Evolutionary conservation across 2,888 invertebrate genomes (phyloP), one percentile per base, ranked within the genome.

Genomic region (Ferrisia virgata): DNA sequence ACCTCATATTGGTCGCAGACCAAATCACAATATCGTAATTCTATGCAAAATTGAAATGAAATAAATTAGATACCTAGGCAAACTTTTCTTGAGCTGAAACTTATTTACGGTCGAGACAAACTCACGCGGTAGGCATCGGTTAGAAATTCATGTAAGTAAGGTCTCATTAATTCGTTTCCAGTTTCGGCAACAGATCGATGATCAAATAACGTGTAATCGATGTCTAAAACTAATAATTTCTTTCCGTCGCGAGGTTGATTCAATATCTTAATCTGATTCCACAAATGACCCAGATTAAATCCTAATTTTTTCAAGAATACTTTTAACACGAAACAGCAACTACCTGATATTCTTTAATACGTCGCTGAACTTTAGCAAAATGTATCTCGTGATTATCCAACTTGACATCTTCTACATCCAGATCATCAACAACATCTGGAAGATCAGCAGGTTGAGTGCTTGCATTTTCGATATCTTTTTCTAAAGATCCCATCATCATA

Each of bases 1-100:
- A 98, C 87, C 96, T 97, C 97, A 98, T 98, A 85, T 95, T 95
- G 0, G 98, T 98, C 0, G 98, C 98, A 3, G 98, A 98, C 98
- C 98, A 99, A 86, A 99, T 98, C 0, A 96, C 97, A 86, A 98
- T 98, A 87, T 98, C 98, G 87, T 98, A 98, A 89, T 96, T 91
- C 88, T 89, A 85, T 1, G 22, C n/a, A 86, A 85, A 72, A 47
- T 82, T 64, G 3, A 47, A 31, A 69, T 82, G 3, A 72, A 40
- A 22, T 8, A 58, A 18, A 58, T 53, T 22, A 53, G 53, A 22
- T 53, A 22, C 6, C 8, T 53, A 53, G 53, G 53, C 9, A 6
- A 53, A 8, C 53, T 53, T 22, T 53, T 6, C 1, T 9, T 2
- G 0, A 53, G 18, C 9, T 13, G 11, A 6, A 8, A 6, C 8